Evolutionary conservation across 2,888 invertebrate species (phyloP), one percentile per base, ranked within the genome.

Genomic region (Dicyrtoma fusca): DNA sequence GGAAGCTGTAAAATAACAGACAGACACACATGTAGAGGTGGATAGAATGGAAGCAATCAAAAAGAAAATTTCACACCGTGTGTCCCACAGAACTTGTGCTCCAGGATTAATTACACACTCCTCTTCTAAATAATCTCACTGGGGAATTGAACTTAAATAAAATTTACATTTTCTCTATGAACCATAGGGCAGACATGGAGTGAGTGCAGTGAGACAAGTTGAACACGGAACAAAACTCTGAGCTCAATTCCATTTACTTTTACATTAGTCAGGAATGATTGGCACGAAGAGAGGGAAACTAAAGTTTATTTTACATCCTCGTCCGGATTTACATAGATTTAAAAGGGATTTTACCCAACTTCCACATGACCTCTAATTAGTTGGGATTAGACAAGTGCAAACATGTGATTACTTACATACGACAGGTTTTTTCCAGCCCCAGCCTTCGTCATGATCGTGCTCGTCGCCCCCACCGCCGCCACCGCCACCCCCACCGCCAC

Each of bases 1-100:
- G 13, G 74, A 62, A 49, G 78, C 79, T 79, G 64, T 13, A 69
- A 73, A 69, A n/a, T n/a, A n/a, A n/a, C n/a, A n/a, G n/a, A n/a
- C n/a, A n/a, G n/a, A n/a, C 14, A 57, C 13, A 57, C 10, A 23
- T 57, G 13, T 14, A 57, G 14, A 19, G 23, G 34, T 13, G 25
- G 11, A 17, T 0, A 25, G n/a, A 8, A 57, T 26, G 19, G 49
- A 49, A 17, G 19, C 19, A 49, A 17, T 19, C 49, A 49, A 49
- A 34, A 34, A 34, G 34, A 34, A 34, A 34, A 34, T 34, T 34
- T 34, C 34, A 34, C 34, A 34, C 34, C 34, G 34, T 34, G 34
- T 34, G 3, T 34, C 8, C 3, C 3, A 34, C 11, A 49, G 19
- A 64, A 23, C 10, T 65, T 49, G 34, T 64, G 21, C 4, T 26